These are phyloP conservation scores for Cybosia mesomella DNA, from an alignment of 2,888 invertebrate genomes.

Conservation along the genomic window DNA sequence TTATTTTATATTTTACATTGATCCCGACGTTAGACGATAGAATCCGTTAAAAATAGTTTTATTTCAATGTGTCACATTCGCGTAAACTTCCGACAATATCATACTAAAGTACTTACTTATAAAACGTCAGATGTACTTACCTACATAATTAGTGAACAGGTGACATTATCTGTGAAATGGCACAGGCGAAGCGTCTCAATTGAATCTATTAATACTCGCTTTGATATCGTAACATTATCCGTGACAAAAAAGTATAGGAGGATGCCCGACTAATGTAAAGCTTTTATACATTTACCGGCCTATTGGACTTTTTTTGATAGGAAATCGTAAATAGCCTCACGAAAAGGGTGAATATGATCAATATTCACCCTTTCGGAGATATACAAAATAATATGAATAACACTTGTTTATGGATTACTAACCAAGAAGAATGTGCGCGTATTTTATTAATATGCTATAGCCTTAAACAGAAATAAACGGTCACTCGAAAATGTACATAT, in stretches of 20 bases:
- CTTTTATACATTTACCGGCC: neutral
- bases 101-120: too few relatives aligned
- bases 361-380: too few relatives aligned
- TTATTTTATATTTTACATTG: too few relatives aligned
- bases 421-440: neutral
- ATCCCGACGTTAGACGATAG: too few relatives aligned
- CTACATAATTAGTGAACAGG: too few relatives aligned
- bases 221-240: neutral
- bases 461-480: conserved; percentile 8
- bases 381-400: neutral
- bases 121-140: too few relatives aligned
- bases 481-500: conserved; percentile 10
- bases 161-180: too few relatives aligned
- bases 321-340: neutral
- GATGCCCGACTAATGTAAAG: neutral
- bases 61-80: too few relatives aligned
- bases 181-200: too few relatives aligned
- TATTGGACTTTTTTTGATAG: neutral
- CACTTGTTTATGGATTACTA: neutral
- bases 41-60: too few relatives aligned
- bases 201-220: neutral
- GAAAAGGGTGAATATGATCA: too few relatives aligned
- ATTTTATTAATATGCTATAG: conserved; percentile 7
- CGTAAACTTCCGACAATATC: too few relatives aligned
- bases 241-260: neutral